phyloP scores from a whole-genome alignment of 2,888 invertebrate genomes.

The Timema podura region DNA sequence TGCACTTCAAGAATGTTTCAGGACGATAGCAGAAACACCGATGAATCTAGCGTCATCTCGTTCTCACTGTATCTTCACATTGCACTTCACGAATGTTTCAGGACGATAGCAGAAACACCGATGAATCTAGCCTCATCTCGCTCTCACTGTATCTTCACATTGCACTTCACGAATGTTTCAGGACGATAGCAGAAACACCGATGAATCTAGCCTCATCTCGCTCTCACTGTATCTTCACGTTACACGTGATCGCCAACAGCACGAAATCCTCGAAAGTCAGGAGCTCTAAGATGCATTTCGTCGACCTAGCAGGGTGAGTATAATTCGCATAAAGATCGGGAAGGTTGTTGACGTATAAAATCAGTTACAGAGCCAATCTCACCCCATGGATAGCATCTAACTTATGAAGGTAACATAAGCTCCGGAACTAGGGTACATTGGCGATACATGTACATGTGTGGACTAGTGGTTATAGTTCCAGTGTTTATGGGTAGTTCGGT shows the following conservation, averaged over 20 bases:
- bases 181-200: constrained; percentile 52
- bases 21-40: too few relatives aligned
- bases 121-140: constrained; percentile 53
- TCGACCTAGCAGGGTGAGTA: constrained; percentile 52
- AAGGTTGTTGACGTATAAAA: neutral
- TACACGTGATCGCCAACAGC: constrained; percentile 45
- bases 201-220: constrained; percentile 53
- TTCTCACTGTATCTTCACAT: too few relatives aligned
- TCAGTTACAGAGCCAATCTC: neutral
- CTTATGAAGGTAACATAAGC: neutral
- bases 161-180: constrained; percentile 42
- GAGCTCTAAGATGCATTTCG: constrained; percentile 51
- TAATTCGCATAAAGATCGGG: neutral
- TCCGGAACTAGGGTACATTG: neutral
- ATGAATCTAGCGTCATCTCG: too few relatives aligned
- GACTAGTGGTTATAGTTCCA: too few relatives aligned
- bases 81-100: constrained; percentile 37
- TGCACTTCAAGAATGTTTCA: too few relatives aligned
- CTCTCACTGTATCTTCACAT: constrained; percentile 53
- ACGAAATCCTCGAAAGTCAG: constrained; percentile 41
- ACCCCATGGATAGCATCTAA: too few relatives aligned
- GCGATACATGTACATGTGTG: too few relatives aligned
- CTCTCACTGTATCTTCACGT: constrained; percentile 55
- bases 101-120: constrained; percentile 52
- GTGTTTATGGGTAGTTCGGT: too few relatives aligned